A percentile compares a stretch with the other conserved stretches of the same genome.
phyloP scores from a whole-genome alignment of 2,113 vertebrate species.

The Vulpes lagopus region DNA sequence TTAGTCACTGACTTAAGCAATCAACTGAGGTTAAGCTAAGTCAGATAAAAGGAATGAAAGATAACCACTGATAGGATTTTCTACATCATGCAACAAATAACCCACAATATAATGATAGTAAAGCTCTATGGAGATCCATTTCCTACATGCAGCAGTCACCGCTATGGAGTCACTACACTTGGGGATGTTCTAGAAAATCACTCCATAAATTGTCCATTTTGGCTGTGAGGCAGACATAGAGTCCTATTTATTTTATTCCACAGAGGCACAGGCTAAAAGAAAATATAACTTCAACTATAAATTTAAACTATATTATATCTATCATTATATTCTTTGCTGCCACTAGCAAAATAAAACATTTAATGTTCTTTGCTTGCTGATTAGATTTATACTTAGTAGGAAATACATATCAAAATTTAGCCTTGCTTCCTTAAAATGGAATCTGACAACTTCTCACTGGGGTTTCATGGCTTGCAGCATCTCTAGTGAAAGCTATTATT shows the following conservation, averaged over 20 bases:
- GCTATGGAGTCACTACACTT: conserved; percentile 26
- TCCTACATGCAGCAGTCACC: neutral
- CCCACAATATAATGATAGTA: neutral
- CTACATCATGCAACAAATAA: conserved; percentile 52
- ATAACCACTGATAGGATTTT: conserved; percentile 45
- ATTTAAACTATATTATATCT: conserved; percentile 68
- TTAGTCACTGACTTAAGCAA: conserved; percentile 51
- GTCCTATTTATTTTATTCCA: conserved; percentile 60
- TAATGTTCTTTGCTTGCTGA: conserved; percentile 51
- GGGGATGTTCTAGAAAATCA: conserved; percentile 37
- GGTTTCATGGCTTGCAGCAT: conserved; percentile 22
- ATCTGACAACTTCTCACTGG: conserved; percentile 21
- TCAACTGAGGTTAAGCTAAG: conserved; percentile 51
- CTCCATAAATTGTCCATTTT: conserved; percentile 40
- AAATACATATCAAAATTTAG: conserved; percentile 64
- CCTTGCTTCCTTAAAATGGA: conserved; percentile 63
- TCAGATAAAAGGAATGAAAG: conserved; percentile 68
- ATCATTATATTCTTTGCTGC: conserved; percentile 70
- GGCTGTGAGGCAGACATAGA: conserved; percentile 14
- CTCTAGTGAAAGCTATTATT: conserved; percentile 54
- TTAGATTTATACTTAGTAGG: conserved; percentile 50
- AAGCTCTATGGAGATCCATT: conserved; percentile 15
- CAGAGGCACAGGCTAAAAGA: conserved; percentile 59
- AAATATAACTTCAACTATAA: conserved; percentile 55
- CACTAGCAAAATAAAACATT: conserved; percentile 76